Conservation (phyloP, 2,888 invertebrate genomes). For the Eristalinus aeneus region DNA sequence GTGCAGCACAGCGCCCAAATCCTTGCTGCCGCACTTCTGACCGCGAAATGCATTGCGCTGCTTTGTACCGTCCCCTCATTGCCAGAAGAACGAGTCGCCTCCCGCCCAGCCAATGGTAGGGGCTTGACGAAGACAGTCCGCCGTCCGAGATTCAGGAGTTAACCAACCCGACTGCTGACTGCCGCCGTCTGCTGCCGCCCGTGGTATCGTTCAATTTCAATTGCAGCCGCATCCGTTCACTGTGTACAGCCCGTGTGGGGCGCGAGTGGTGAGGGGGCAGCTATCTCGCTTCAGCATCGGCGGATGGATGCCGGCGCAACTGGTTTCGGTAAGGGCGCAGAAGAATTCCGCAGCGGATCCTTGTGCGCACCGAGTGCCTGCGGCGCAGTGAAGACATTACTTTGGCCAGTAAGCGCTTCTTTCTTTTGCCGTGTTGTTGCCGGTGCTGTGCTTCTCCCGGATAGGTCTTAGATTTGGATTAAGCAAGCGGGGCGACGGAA, state of each 20-base stretch:
- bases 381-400: conserved; percentile 54
- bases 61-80: neutral
- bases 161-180: conserved; percentile 69
- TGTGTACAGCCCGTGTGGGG: conserved; percentile 27
- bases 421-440: conserved; percentile 34
- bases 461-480: conserved; percentile 65
- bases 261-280: conserved; percentile 34
- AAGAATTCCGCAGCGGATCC: conserved; percentile 65
- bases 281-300: conserved; percentile 61
- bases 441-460: conserved; percentile 47
- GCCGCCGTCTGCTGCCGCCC: conserved; percentile 35
- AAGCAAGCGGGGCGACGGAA: conserved; percentile 50
- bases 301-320: conserved; percentile 62
- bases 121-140: conserved; percentile 49
- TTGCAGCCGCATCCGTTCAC: conserved; percentile 69
- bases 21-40: conserved; percentile 34
- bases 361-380: conserved; percentile 31
- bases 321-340: conserved; percentile 55
- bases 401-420: conserved; percentile 70
- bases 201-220: conserved; percentile 71
- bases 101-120: conserved; percentile 55
- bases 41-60: conserved; percentile 1
- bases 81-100: conserved; percentile 7
- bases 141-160: conserved; percentile 62
- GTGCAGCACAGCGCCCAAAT: conserved; percentile 54